Evolutionary conservation across 2,113 vertebrate species (phyloP), one percentile per base, ranked within the genome.

Genomic region (Oenanthe oenanthe): DNA sequence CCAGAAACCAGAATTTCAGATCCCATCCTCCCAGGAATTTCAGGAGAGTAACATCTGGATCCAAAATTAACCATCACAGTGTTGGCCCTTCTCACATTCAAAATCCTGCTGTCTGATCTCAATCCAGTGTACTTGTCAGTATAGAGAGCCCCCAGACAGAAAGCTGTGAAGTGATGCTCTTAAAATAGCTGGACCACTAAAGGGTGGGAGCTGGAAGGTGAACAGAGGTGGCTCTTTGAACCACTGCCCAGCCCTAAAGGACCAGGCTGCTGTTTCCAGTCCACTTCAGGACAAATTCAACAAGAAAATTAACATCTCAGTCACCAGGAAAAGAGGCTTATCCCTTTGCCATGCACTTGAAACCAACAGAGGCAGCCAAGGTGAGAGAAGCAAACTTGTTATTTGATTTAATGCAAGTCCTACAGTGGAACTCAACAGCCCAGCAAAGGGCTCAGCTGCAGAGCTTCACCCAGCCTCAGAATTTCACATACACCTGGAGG

Each of bases 321-420:
- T 47, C 63, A 84, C 24, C 1, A 0, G 28, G 32, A 66, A 18
- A 43, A 51, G 9, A 56, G 43, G 34, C n/a, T 62, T 54, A 81
- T 56, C 65, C 43, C 34, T 89, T 67, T 78, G 40, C 28, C 26
- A 7, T 31, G 38, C 21, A 32, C 51, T 40, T 43, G 40, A 75
- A 60, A 63, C 26, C 31, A 60, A 2, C 14, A 10, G 34, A 20
- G 57, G 11, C 42, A 76, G 79, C 34, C 34, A 51, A 7, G 22
- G 47, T 17, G 34, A 75, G 68, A 47, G 31, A 13, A 85, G n/a
- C 32, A 84, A 60, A 63, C 11, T 38, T 9, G 1, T 63, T 79
- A 17, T 3, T 0, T 0, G 26, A 13, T 34, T 58, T 4, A 4
- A 26, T 67, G 32, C 29, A 13, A 77, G 56, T 26, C 4, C 2